phyloP scores from a whole-genome alignment of 2,797 vertebrate genomes.

The Pseudomugil tenellus region DNA sequence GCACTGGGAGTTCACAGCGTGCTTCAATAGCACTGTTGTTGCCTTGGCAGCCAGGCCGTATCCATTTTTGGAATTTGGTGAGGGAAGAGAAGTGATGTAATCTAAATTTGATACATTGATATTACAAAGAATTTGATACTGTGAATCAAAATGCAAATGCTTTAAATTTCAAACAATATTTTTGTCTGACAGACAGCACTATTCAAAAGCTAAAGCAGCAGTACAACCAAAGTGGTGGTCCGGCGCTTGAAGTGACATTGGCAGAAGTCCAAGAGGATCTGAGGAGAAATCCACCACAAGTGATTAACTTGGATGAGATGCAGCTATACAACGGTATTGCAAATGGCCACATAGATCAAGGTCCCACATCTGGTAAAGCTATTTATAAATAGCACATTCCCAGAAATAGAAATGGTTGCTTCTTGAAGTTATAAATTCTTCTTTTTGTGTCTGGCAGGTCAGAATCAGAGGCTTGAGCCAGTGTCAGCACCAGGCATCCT shows the following conservation, averaged over 20 bases:
- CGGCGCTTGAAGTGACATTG: conserved; percentile 78
- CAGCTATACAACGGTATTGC: conserved; percentile 82
- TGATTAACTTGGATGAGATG: conserved; percentile 86
- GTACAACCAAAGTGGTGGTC: conserved; percentile 83
- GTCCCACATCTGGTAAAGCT: conserved; percentile 81
- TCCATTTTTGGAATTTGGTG: conserved; percentile 95
- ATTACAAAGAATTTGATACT: neutral
- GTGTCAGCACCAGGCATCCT: conserved; percentile 91
- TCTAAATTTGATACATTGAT: conserved; percentile 10
- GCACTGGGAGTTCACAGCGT: conserved; percentile 91
- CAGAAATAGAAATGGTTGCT: neutral
- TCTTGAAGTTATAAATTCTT: conserved; percentile 1
- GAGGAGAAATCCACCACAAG: conserved; percentile 80
- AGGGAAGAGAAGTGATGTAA: conserved; percentile 41
- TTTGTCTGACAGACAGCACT: conserved; percentile 79
- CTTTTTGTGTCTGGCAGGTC: conserved; percentile 70
- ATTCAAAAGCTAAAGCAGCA: conserved; percentile 93
- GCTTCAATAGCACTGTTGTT: conserved; percentile 83
- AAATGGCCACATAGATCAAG: conserved; percentile 83
- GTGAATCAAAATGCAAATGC: neutral
- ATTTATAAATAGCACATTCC: neutral
- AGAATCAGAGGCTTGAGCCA: conserved; percentile 86
- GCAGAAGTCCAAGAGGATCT: conserved; percentile 89
- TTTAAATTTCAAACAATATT: neutral
- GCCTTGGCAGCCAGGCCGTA: conserved; percentile 90